A percentile compares a stretch with the other conserved stretches of the same genome.
Evolutionary conservation across 2,113 vertebrate genomes (phyloP).

Genomic region (Oreotrochilus melanogaster): DNA sequence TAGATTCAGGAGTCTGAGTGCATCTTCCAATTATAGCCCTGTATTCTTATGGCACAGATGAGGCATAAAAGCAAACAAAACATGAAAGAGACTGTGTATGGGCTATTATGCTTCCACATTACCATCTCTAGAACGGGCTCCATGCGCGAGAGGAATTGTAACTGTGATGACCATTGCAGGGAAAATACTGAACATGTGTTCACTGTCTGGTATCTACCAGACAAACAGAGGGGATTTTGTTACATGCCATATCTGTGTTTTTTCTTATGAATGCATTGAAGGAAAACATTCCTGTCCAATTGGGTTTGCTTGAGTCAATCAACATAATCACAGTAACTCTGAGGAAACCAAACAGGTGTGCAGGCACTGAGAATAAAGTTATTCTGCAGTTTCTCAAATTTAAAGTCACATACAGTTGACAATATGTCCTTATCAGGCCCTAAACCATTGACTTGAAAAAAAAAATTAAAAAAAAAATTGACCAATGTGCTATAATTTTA

Average conservation of each 20-base stretch:
- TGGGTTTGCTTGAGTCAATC: background rate
- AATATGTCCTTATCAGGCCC: background rate
- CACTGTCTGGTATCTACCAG: background rate
- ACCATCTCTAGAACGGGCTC: background rate
- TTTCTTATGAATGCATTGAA: background rate
- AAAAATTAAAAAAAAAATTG: background rate
- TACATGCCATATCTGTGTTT: background rate
- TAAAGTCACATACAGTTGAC: background rate
- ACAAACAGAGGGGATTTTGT: background rate
- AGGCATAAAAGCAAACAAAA: background rate
- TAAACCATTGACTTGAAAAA: background rate
- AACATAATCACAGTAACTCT: background rate
- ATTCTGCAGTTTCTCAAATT: background rate
- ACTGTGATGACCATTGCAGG: background rate
- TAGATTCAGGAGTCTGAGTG: background rate
- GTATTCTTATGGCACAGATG: background rate
- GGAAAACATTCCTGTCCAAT: background rate
- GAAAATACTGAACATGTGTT: background rate
- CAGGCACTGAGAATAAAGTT: background rate
- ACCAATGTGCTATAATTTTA: background rate
- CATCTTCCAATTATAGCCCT: background rate
- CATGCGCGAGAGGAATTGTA: background rate
- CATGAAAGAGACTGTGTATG: background rate
- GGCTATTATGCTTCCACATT: background rate
- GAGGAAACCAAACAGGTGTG: background rate